These are phyloP conservation scores for Ptychadena robeensis DNA, from an alignment of 2,797 vertebrate genomes.

Conservation along the genomic window DNA sequence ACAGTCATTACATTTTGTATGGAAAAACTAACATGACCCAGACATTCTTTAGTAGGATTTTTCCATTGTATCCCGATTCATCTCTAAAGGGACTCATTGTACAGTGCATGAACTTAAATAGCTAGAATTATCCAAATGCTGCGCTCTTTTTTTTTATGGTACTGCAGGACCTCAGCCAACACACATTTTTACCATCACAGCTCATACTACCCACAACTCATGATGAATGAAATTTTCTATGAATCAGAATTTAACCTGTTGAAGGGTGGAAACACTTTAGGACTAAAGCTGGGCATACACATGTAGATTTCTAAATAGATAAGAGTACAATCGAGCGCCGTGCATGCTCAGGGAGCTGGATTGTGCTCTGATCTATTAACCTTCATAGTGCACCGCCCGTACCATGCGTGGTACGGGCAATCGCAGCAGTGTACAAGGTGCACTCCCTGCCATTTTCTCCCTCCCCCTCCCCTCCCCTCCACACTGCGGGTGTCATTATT, in stretches of 20 bases:
- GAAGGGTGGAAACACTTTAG: not conserved
- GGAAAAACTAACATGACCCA: not conserved
- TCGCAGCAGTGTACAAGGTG: too few relatives aligned
- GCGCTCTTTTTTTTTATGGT: not conserved
- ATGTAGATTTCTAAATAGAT: too few relatives aligned
- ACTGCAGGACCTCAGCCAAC: constrained; percentile 22
- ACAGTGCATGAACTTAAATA: constrained; percentile 19
- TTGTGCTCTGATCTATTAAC: too few relatives aligned
- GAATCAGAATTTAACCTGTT: constrained; percentile 2
- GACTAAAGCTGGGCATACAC: too few relatives aligned
- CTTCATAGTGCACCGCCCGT: too few relatives aligned
- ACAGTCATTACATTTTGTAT: not conserved
- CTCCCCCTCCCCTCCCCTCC: too few relatives aligned
- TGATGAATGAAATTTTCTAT: not conserved
- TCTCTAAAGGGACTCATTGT: not conserved
- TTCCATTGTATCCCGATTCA: not conserved
- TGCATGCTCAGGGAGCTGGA: too few relatives aligned
- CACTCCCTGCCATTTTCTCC: too few relatives aligned
- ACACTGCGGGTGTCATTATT: too few relatives aligned
- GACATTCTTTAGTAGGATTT: not conserved
- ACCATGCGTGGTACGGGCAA: too few relatives aligned
- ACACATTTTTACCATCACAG: constrained; percentile 36
- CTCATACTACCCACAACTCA: constrained; percentile 30
- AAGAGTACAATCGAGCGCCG: too few relatives aligned
- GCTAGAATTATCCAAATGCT: constrained; percentile 31